Conservation (phyloP, 2,113 vertebrate species). For the Pycnonotus jocosus region DNA sequence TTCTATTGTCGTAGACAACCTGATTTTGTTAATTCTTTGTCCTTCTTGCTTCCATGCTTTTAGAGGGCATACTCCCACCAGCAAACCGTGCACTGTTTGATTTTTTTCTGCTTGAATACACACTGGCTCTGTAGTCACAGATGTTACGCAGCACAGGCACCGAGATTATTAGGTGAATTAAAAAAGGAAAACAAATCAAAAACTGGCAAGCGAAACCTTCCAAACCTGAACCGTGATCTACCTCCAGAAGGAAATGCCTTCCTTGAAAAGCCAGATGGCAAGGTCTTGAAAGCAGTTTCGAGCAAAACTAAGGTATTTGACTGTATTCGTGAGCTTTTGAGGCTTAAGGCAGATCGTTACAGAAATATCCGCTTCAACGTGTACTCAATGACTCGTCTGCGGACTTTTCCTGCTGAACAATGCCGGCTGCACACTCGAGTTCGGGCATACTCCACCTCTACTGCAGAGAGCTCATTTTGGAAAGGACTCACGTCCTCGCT, state of each 20-base stretch:
- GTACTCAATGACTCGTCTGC: neutral
- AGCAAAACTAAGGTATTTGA: neutral
- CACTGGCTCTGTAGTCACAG: neutral
- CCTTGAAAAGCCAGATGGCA: neutral
- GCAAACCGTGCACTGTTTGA: neutral
- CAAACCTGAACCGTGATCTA: neutral
- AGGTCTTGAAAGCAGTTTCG: neutral
- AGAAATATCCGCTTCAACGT: neutral
- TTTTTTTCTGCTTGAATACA: neutral
- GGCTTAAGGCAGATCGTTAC: too few relatives aligned
- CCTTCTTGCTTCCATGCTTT: neutral
- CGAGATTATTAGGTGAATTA: rapidly evolving
- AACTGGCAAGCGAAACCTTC: rapidly evolving
- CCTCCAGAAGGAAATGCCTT: neutral
- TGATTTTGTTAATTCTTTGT: neutral
- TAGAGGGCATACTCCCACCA: neutral
- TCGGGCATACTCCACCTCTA: neutral
- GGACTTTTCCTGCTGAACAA: neutral
- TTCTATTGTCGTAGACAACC: neutral
- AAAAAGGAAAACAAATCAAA: neutral
- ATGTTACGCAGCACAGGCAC: neutral
- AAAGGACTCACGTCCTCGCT: neutral
- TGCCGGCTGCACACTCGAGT: neutral
- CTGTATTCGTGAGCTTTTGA: neutral
- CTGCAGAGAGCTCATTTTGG: neutral